phyloP scores from a whole-genome alignment of 2,113 vertebrate genomes.

The Scopus umbretta region DNA sequence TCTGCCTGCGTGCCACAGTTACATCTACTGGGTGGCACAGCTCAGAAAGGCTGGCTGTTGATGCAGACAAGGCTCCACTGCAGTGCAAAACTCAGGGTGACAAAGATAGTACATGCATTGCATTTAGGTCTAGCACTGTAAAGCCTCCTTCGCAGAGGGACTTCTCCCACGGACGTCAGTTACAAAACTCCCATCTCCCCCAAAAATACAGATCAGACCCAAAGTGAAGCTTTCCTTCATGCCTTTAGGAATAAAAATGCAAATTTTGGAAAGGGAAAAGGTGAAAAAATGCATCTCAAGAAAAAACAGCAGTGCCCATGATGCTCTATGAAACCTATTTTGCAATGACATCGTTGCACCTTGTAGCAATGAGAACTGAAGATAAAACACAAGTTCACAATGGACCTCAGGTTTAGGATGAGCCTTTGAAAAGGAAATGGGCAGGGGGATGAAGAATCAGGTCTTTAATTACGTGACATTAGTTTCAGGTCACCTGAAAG shows the following conservation, averaged over 20 bases:
- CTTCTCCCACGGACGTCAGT: background rate
- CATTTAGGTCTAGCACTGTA: background rate
- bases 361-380: background rate
- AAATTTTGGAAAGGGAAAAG: background rate
- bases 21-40: background rate
- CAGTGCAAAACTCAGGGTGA: too few relatives aligned
- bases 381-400: background rate
- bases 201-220: background rate
- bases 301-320: background rate
- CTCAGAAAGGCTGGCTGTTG: too few relatives aligned
- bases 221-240: background rate
- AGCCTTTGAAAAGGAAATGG: background rate
- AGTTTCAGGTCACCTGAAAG: background rate
- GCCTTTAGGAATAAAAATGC: background rate
- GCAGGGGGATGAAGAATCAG: background rate
- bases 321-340: background rate
- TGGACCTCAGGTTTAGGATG: background rate
- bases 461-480: background rate
- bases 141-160: background rate
- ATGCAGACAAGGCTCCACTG: background rate
- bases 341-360: background rate
- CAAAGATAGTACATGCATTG: fast-evolving
- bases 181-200: too few relatives aligned
- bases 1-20: too few relatives aligned
- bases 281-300: background rate